phyloP scores from a whole-genome alignment of 2,797 vertebrate genomes.

The Rhincodon typus region DNA sequence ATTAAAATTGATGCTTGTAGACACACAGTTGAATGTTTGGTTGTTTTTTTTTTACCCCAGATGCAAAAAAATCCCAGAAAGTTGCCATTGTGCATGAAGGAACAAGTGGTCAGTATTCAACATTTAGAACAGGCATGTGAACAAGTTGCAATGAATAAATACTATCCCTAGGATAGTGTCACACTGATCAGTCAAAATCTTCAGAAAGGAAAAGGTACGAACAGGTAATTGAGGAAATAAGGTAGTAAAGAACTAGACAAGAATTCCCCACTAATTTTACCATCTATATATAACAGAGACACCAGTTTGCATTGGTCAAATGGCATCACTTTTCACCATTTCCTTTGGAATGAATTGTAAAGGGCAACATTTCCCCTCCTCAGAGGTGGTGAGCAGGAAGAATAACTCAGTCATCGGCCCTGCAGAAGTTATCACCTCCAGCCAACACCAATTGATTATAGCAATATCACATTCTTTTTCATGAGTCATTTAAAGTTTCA shows the following conservation, averaged over 20 bases:
- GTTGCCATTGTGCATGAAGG: neutral
- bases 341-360: neutral
- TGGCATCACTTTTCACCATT: neutral
- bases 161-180: neutral
- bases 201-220: neutral
- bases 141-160: neutral
- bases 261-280: neutral
- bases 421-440: too few relatives aligned
- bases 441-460: constrained; percentile 41
- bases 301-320: neutral
- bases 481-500: constrained; percentile 50
- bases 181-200: neutral
- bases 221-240: neutral
- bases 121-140: neutral
- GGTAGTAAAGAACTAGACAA: neutral
- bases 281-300: neutral
- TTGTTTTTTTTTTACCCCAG: neutral
- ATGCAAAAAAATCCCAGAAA: neutral
- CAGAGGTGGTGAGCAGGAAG: too few relatives aligned
- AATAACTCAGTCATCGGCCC: too few relatives aligned
- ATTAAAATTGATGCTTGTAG: neutral
- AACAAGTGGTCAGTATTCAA: neutral
- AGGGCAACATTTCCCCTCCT: too few relatives aligned
- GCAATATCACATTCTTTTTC: constrained; percentile 42
- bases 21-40: neutral